Evolutionary conservation across 2,888 invertebrate genomes (phyloP), one percentile per base, ranked within the genome.

Genomic region (Spisula subtruncata): DNA sequence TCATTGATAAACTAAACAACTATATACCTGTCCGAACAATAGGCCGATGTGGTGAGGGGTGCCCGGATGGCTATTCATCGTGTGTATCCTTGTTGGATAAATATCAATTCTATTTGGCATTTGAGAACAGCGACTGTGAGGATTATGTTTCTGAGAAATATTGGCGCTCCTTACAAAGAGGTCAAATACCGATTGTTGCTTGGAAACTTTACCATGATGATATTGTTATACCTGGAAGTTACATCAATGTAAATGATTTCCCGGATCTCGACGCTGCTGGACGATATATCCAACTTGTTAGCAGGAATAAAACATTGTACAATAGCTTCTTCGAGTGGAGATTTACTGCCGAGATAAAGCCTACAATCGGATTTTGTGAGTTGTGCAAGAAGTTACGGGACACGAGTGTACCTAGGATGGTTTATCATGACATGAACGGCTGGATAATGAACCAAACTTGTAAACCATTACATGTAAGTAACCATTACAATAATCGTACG

Each of bases 301-400:
- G 83, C 20, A 35, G 51, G 16, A 89, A 92, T 66, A 87, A 90
- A 41, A 82, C 84, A 6, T 83, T 89, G 29, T 92, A 90, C 60
- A 92, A 91, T 48, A 92, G 91, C 84, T 92, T 91, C 81, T 91
- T 91, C 75, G 56, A 88, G 8, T 92, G 92, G 92, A 82, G 82
- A 82, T 54, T 48, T 16, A 81, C 83, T 2, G 56, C 89, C 41
- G 81, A 29, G 10, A 20, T 88, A 16, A 83, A 35, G 0, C 29
- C 48, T n/a, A 29, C n/a, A 5, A 82, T 35, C 54, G 88, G 88
- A 10, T 88, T 85, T 80, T 88, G 88, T 54, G 60, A 79, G 54
- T 48, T 90, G 18, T 90, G 90, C 46, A 66, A 84, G 12, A 86
- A 80, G 66, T 46, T 90, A 16, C 66, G 86, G 1, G 48, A 85